Evolutionary conservation across 2,888 invertebrate genomes (phyloP).

Genomic region (Caenorhabditis sp.): DNA sequence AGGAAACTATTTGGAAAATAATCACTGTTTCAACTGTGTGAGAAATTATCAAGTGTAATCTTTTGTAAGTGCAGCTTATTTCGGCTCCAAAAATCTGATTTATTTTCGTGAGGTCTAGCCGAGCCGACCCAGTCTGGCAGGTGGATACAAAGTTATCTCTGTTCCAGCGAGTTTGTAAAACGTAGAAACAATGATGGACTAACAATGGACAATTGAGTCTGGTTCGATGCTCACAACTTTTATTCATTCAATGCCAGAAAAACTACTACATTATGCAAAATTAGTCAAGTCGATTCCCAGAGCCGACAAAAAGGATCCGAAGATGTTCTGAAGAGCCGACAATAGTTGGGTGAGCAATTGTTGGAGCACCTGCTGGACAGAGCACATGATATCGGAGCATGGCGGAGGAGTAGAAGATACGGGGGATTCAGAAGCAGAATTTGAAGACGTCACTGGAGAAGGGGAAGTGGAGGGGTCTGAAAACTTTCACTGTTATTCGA

Average conservation of each 20-base stretch:
- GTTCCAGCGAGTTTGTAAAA: too few species aligned
- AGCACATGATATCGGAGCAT: conserved; percentile 11
- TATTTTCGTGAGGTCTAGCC: too few species aligned
- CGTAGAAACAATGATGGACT: too few species aligned
- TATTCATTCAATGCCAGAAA: background rate
- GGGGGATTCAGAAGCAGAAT: background rate
- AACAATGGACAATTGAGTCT: too few species aligned
- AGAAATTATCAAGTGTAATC: too few species aligned
- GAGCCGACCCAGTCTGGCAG: too few species aligned
- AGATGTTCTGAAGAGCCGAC: background rate
- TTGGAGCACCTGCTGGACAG: background rate
- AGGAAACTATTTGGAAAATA: background rate
- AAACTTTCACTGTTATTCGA: too few species aligned
- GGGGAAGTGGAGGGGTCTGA: too few species aligned
- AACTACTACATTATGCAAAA: background rate
- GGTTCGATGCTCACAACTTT: conserved; percentile 5
- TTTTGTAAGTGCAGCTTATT: too few species aligned
- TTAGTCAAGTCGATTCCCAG: conserved; percentile 1
- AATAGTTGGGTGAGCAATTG: conserved; percentile 1
- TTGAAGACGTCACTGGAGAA: background rate
- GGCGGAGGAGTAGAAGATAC: background rate
- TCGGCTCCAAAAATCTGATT: too few species aligned
- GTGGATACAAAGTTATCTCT: too few species aligned
- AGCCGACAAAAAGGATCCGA: background rate
- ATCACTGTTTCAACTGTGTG: too few species aligned